A percentile compares a stretch with the other conserved stretches of the same genome.
These are phyloP conservation scores for Athalia rosae DNA, from an alignment of 2,888 invertebrate genomes.

Conservation along the genomic window DNA sequence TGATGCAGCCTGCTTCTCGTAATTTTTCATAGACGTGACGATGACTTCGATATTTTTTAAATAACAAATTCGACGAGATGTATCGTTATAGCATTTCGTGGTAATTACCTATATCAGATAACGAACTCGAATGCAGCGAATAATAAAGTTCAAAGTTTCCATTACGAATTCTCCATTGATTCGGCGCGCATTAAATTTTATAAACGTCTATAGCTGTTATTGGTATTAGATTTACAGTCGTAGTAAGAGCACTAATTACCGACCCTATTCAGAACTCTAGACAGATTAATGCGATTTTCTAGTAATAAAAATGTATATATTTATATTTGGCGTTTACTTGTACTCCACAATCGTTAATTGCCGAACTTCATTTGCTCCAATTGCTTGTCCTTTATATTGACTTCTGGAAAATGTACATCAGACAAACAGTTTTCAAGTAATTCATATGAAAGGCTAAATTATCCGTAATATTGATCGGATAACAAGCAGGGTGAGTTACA, in stretches of 20 bases:
- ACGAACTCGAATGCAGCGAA: neutral
- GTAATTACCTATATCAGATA: neutral
- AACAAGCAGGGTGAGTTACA: too few relatives aligned
- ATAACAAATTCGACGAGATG: neutral
- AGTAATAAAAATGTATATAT: neutral
- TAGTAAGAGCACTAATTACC: conserved; percentile 20
- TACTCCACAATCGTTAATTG: too few relatives aligned
- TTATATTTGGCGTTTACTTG: neutral
- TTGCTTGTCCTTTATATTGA: too few relatives aligned
- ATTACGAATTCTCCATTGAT: neutral
- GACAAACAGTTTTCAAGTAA: too few relatives aligned
- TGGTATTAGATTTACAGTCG: neutral
- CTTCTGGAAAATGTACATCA: too few relatives aligned
- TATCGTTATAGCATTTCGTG: neutral
- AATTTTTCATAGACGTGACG: neutral
- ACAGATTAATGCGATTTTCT: neutral
- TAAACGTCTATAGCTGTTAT: neutral
- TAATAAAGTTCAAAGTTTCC: conserved; percentile 34
- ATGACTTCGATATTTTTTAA: neutral
- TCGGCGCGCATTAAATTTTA: neutral
- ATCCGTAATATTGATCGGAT: too few relatives aligned
- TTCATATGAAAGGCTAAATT: too few relatives aligned
- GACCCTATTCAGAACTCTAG: neutral
- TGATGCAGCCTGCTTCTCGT: neutral
- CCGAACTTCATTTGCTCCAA: too few relatives aligned